Evolutionary conservation across 37 sponge, comb jelly and placozoan genomes (phyloP).

Genomic region (Agelas oroides): DNA sequence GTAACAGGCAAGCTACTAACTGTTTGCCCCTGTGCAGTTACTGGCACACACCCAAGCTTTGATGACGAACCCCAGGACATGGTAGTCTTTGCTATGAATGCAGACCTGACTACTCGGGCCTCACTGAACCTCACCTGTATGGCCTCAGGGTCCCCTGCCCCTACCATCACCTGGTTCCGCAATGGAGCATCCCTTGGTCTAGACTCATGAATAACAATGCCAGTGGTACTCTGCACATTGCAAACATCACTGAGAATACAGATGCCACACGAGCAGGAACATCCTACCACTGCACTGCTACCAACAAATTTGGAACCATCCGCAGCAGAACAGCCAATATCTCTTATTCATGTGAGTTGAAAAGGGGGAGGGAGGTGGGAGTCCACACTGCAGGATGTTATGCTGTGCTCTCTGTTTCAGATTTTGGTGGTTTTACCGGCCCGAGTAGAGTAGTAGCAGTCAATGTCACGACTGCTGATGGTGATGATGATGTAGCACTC

Average conservation of each 20-base stretch:
- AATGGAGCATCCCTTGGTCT: background rate
- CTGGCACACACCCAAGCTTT: background rate
- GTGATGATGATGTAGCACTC: background rate
- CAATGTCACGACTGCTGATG: background rate
- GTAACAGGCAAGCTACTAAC: too few relatives aligned
- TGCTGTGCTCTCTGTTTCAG: too few relatives aligned
- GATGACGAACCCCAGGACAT: background rate
- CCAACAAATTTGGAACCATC: too few relatives aligned
- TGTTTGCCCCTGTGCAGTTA: background rate
- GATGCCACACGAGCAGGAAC: constrained; percentile 48
- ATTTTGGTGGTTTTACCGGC: constrained; percentile 21
- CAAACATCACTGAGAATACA: constrained; percentile 25
- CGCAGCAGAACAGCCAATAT: constrained; percentile 44
- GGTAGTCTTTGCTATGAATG: constrained; percentile 4
- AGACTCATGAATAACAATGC: background rate
- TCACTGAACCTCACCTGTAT: constrained; percentile 33
- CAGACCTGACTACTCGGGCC: background rate
- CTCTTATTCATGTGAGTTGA: constrained; percentile 41
- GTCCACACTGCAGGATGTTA: background rate
- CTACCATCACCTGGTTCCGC: constrained; percentile 49
- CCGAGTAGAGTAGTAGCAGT: background rate
- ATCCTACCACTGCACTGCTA: constrained; percentile 54
- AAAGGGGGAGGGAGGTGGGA: background rate
- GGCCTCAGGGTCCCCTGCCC: constrained; percentile 50
- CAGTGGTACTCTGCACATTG: background rate